These are phyloP conservation scores for Sipha flava DNA, from an alignment of 1,140 invertebrate species.

Conservation along the genomic window DNA sequence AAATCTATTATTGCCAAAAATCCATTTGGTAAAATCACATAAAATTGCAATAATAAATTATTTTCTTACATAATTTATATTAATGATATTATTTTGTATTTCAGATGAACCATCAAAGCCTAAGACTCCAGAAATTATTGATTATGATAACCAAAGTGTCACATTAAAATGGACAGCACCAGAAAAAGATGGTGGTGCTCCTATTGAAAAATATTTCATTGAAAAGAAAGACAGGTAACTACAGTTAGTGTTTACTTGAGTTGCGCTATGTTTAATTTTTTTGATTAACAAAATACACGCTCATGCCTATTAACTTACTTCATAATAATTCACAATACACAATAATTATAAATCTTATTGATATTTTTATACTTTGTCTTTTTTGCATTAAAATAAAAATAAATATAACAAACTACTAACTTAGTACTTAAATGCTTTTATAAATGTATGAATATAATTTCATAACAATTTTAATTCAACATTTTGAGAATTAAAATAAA, in stretches of 20 bases:
- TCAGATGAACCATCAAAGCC: slow-evolving; percentile 75
- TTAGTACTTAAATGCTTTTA: too few relatives aligned
- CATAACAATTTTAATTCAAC: too few relatives aligned
- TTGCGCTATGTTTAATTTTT: not conserved
- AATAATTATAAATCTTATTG: too few relatives aligned
- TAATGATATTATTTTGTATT: slow-evolving; percentile 35
- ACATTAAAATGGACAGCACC: slow-evolving; percentile 91
- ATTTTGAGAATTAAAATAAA: too few relatives aligned
- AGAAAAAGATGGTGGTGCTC: slow-evolving; percentile 84
- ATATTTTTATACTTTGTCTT: too few relatives aligned
- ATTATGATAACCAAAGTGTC: slow-evolving; percentile 88
- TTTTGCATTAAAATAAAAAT: too few relatives aligned
- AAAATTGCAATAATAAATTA: not conserved
- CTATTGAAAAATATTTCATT: slow-evolving; percentile 93
- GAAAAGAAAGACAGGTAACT: slow-evolving; percentile 83
- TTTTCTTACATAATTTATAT: not conserved
- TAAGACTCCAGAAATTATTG: slow-evolving; percentile 78
- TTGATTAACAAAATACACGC: too few relatives aligned
- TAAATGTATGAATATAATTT: too few relatives aligned
- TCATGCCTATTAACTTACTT: too few relatives aligned
- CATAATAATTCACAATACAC: too few relatives aligned
- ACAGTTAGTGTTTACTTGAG: too few relatives aligned
- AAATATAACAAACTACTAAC: too few relatives aligned
- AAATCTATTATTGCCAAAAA: slow-evolving; percentile 85
- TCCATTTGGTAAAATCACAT: slow-evolving; percentile 67